phyloP scores from a whole-genome alignment of 1,140 invertebrate genomes.

The Diachasma alloeum region DNA sequence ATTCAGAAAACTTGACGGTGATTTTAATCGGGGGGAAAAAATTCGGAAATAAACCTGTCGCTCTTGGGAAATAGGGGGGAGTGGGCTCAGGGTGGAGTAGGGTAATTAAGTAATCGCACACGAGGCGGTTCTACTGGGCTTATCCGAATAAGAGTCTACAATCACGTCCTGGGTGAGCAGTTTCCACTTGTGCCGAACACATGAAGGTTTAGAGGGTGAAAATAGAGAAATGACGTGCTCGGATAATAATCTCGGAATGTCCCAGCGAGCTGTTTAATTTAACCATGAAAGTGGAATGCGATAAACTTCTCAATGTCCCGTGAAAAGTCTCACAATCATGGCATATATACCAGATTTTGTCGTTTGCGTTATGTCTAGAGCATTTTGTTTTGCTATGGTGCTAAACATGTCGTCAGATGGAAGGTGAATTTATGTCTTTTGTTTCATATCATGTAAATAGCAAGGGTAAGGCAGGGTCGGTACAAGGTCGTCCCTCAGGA shows the following conservation, averaged over 20 bases:
- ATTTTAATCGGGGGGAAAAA: neutral
- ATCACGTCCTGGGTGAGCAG: neutral
- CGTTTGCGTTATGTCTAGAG: neutral
- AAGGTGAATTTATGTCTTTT: neutral
- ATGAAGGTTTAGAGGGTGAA: neutral
- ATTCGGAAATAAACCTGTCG: neutral
- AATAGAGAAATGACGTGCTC: neutral
- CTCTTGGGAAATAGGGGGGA: neutral
- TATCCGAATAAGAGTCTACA: neutral
- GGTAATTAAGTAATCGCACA: neutral
- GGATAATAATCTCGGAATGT: constrained; percentile 15
- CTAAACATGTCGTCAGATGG: neutral
- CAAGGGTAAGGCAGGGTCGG: too few relatives aligned
- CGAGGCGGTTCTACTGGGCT: neutral
- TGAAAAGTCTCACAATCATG: neutral
- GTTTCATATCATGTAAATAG: too few relatives aligned
- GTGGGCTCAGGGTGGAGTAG: neutral
- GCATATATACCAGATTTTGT: neutral
- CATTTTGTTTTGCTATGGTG: neutral
- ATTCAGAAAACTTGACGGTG: neutral
- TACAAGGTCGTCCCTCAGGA: too few relatives aligned
- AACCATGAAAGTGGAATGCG: constrained; percentile 12
- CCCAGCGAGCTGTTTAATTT: neutral
- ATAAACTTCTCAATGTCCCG: constrained; percentile 8
- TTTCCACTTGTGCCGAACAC: constrained; percentile 3